These are phyloP conservation scores for Lycopodina hypogea DNA, from an alignment of 37 sponge, comb jelly and placozoan species.

Conservation along the genomic window DNA sequence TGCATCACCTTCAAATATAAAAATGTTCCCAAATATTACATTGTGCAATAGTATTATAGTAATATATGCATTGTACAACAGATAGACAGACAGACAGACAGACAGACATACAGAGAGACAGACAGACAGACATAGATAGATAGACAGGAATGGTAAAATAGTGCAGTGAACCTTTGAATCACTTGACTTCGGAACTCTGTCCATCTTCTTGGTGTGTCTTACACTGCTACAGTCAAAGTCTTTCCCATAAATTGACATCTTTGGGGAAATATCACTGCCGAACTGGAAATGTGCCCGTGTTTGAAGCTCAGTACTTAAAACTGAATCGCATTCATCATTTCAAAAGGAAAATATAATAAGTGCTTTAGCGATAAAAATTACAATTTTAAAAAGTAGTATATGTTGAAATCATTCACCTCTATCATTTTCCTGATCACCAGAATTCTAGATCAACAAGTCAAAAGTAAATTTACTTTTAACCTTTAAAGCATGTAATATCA, in stretches of 20 bases:
- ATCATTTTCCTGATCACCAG: conserved; percentile 1
- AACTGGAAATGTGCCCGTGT: conserved; percentile 62
- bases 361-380: too few relatives aligned
- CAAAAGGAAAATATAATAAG: background rate
- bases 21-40: background rate
- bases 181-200: background rate
- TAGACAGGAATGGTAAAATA: too few relatives aligned
- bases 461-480: background rate
- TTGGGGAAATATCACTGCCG: background rate
- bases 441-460: background rate
- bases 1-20: conserved; percentile 30
- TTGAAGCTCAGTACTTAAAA: conserved; percentile 34
- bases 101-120: too few relatives aligned
- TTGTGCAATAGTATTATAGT: too few relatives aligned
- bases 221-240: background rate
- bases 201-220: background rate
- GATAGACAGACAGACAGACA: too few relatives aligned
- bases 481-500: background rate
- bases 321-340: conserved; percentile 24
- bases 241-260: conserved; percentile 18
- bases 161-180: too few relatives aligned
- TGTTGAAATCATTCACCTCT: background rate
- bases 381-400: too few relatives aligned
- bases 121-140: too few relatives aligned
- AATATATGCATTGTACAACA: too few relatives aligned